phyloP scores from a whole-genome alignment of 2,888 invertebrate species.

The Polymixis lichenea region DNA sequence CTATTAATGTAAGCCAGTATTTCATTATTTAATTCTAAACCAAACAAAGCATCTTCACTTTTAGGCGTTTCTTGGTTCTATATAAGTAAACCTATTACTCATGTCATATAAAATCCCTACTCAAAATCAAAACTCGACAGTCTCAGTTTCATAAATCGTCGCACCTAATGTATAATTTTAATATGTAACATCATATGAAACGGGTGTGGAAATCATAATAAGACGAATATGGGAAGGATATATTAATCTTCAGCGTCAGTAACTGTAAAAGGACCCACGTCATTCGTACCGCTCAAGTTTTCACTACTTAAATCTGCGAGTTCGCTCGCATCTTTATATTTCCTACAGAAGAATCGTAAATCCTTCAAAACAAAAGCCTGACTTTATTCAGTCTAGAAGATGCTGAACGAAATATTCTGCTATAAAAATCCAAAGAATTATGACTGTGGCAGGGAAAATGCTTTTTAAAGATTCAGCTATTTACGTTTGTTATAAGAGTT shows the following conservation, averaged over 20 bases:
- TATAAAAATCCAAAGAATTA: not conserved
- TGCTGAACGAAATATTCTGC: conserved; percentile 11
- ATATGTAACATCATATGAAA: conserved; percentile 54
- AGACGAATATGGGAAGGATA: conserved; percentile 61
- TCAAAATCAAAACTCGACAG: conserved; percentile 56
- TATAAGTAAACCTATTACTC: conserved; percentile 41
- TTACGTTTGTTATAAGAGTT: not conserved
- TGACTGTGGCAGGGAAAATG: not conserved
- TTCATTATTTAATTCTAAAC: conserved; percentile 15
- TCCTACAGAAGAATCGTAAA: conserved; percentile 37
- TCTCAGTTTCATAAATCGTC: conserved; percentile 57
- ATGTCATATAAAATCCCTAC: conserved; percentile 50
- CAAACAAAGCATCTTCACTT: conserved; percentile 32
- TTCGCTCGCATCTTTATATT: conserved; percentile 40
- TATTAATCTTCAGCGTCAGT: conserved; percentile 58
- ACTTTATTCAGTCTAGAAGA: conserved; percentile 38
- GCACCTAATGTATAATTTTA: conserved; percentile 59
- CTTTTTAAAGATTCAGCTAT: conserved; percentile 15
- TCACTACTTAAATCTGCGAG: conserved; percentile 30
- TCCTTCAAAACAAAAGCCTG: conserved; percentile 38
- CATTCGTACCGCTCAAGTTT: conserved; percentile 60
- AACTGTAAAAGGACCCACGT: conserved; percentile 67
- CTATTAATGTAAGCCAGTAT: not conserved
- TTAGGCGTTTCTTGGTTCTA: conserved; percentile 13
- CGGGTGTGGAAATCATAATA: conserved; percentile 67